These are phyloP conservation scores for Amiota mariae DNA, from an alignment of 2,888 invertebrate genomes.

Conservation along the genomic window DNA sequence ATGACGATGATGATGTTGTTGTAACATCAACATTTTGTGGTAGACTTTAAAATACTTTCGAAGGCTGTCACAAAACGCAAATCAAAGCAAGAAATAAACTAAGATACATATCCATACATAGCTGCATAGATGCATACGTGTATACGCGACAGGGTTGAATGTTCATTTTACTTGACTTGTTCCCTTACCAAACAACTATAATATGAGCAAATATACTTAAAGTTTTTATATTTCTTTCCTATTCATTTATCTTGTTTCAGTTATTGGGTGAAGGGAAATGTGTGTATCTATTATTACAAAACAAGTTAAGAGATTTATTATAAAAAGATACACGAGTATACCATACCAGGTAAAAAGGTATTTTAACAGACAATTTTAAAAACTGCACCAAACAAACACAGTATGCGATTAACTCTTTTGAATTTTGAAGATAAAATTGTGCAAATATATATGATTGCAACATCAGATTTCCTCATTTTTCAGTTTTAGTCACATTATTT, in stretches of 20 bases:
- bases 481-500: too few species aligned
- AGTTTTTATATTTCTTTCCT: neutral
- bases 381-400: conserved; percentile 40
- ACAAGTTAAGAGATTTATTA: conserved; percentile 18
- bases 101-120: conserved; percentile 36
- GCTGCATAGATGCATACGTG: conserved; percentile 22
- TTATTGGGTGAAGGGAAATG: neutral
- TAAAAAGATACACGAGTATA: neutral
- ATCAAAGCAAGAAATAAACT: conserved; percentile 39
- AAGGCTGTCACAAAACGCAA: conserved; percentile 31
- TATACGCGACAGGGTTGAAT: conserved; percentile 7
- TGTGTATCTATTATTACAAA: neutral
- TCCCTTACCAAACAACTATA: neutral
- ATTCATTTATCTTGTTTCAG: neutral
- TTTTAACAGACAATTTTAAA: conserved; percentile 56
- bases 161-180: conserved; percentile 16
- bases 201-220: conserved; percentile 1
- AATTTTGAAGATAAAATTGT: too few species aligned
- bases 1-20: too few species aligned
- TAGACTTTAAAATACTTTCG: conserved; percentile 24
- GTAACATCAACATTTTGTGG: conserved; percentile 14
- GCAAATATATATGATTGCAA: neutral
- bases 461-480: neutral
- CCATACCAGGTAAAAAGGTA: neutral
- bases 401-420: conserved; percentile 51